phyloP scores from a whole-genome alignment of 2,888 invertebrate species.

The Alentia gelatinosa region DNA sequence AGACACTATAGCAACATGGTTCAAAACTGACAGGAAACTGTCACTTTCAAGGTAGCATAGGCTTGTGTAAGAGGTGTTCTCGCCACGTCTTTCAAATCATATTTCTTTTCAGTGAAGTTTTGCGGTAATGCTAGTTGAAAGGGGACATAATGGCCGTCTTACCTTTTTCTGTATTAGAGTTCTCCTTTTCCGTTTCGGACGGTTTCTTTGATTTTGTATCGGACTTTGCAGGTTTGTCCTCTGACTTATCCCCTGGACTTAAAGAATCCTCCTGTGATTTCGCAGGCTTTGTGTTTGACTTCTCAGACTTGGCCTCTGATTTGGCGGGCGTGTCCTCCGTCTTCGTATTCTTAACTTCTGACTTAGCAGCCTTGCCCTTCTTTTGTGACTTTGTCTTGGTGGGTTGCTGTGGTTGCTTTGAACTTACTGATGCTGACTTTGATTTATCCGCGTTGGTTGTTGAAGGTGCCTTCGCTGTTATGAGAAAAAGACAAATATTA shows the following conservation, averaged over 20 bases:
- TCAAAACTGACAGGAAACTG: too few relatives aligned
- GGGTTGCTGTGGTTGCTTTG: background rate
- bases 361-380: background rate
- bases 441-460: background rate
- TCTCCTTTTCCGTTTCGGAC: constrained; percentile 21
- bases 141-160: too few relatives aligned
- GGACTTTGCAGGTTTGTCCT: background rate
- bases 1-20: too few relatives aligned
- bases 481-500: background rate
- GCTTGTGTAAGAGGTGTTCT: too few relatives aligned
- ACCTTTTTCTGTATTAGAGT: background rate
- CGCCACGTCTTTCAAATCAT: too few relatives aligned
- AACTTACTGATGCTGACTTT: background rate
- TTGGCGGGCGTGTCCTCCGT: constrained; percentile 29
- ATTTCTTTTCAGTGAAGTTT: too few relatives aligned
- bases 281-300: constrained; percentile 71
- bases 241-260: background rate
- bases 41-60: too few relatives aligned
- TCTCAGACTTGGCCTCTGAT: constrained; percentile 52
- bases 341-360: background rate
- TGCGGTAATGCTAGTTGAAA: too few relatives aligned
- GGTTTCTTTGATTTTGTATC: background rate
- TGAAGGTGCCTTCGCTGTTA: background rate
- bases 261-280: constrained; percentile 70
- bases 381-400: background rate